Evolutionary conservation across 2,797 vertebrate genomes (phyloP).

Genomic region (Bovichtus diacanthus): DNA sequence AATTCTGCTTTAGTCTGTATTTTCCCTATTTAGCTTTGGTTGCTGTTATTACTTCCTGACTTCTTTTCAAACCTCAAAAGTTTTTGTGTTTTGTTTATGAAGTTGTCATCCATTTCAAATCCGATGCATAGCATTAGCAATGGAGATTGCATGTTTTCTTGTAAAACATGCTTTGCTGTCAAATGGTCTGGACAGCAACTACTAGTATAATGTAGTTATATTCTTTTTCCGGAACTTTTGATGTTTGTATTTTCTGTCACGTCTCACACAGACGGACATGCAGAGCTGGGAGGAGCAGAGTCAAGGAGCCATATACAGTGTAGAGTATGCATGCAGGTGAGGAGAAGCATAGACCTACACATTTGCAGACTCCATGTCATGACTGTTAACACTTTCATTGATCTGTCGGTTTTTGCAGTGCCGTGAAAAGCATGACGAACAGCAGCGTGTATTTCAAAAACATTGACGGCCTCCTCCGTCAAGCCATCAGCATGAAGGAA

Average conservation of each 20-base stretch:
- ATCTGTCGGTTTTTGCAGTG: conserved; percentile 81
- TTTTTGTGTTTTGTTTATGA: background rate
- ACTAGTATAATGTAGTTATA: background rate
- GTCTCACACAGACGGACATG: conserved; percentile 92
- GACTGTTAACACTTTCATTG: background rate
- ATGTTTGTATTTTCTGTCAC: background rate
- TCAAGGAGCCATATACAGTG: conserved; percentile 96
- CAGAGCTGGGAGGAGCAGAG: conserved; percentile 99
- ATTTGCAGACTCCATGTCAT: background rate
- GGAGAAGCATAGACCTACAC: background rate
- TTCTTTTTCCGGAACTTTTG: background rate
- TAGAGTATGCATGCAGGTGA: conserved; percentile 98
- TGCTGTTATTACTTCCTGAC: too few relatives aligned
- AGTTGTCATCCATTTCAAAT: background rate
- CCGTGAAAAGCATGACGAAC: conserved; percentile 95
- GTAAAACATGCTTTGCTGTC: background rate
- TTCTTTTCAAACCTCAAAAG: background rate
- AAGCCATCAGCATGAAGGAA: conserved; percentile 91
- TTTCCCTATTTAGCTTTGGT: too few relatives aligned
- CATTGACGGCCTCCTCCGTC: conserved; percentile 92
- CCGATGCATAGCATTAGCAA: background rate
- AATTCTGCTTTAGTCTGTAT: too few relatives aligned
- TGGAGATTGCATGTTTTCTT: background rate
- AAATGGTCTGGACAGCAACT: background rate
- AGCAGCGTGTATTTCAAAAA: conserved; percentile 95